Percentiles rank a stretch among this genome's conserved stretches.
Evolutionary conservation across 2,113 vertebrate genomes (phyloP).

Genomic region (Gopherus flavomarginatus): DNA sequence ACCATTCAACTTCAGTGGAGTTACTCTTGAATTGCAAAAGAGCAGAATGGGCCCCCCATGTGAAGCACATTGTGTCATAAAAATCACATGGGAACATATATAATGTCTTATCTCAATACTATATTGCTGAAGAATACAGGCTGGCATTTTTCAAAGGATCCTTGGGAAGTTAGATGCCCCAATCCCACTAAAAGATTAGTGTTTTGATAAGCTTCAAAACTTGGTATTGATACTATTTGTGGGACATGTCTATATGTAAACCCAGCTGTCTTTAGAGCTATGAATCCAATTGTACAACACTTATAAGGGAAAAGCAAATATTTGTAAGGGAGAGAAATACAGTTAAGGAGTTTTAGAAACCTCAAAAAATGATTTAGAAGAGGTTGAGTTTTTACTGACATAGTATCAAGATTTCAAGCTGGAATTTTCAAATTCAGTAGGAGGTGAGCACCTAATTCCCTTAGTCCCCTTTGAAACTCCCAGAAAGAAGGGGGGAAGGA

Average conservation of each 20-base stretch:
- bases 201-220: neutral
- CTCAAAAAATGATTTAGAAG: neutral
- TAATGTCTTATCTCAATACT: neutral
- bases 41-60: neutral
- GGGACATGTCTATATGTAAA: neutral
- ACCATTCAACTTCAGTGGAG: neutral
- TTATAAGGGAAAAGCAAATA: neutral
- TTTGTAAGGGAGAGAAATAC: neutral
- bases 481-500: neutral
- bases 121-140: neutral
- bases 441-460: neutral
- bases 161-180: neutral
- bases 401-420: neutral
- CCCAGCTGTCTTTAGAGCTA: rapidly evolving
- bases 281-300: neutral
- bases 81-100: neutral
- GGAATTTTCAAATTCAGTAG: neutral
- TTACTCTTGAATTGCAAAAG: neutral
- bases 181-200: neutral
- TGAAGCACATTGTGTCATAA: neutral
- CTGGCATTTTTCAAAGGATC: neutral
- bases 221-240: neutral
- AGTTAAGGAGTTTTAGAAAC: neutral
- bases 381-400: neutral
- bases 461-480: neutral